These are phyloP conservation scores for Arnoldichthys spilopterus DNA, from an alignment of 2,797 vertebrate genomes.

Conservation along the genomic window DNA sequence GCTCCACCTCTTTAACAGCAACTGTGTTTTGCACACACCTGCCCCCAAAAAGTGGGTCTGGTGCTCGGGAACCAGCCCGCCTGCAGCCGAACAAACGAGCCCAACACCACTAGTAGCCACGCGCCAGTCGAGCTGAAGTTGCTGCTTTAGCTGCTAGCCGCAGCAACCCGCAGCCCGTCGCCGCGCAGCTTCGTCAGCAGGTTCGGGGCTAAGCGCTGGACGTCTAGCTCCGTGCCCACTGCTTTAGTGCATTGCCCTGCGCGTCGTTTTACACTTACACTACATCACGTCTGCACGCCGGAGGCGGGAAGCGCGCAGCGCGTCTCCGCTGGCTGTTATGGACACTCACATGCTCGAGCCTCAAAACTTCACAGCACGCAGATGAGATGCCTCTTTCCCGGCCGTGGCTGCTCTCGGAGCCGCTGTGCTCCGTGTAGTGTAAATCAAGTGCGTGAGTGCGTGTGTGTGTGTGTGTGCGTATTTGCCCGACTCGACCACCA, in stretches of 20 bases:
- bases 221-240: background rate
- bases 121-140: background rate
- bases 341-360: background rate
- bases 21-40: background rate
- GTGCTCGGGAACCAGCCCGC: background rate
- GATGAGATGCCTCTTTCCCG: background rate
- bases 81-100: background rate
- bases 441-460: background rate
- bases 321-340: background rate
- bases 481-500: slow-evolving; percentile 37
- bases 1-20: no score
- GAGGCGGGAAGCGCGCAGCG: background rate
- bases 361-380: background rate
- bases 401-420: background rate
- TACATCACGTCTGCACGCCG: background rate
- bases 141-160: slow-evolving; percentile 41
- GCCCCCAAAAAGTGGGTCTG: no score
- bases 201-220: slow-evolving; percentile 14
- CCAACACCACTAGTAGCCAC: background rate
- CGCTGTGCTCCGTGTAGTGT: background rate
- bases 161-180: background rate
- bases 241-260: background rate
- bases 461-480: background rate
- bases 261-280: background rate
- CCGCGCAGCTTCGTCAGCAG: slow-evolving; percentile 46